Evolutionary conservation across 2,888 invertebrate genomes (phyloP), one percentile per base, ranked within the genome.

Genomic region (Tetropium fuscum): DNA sequence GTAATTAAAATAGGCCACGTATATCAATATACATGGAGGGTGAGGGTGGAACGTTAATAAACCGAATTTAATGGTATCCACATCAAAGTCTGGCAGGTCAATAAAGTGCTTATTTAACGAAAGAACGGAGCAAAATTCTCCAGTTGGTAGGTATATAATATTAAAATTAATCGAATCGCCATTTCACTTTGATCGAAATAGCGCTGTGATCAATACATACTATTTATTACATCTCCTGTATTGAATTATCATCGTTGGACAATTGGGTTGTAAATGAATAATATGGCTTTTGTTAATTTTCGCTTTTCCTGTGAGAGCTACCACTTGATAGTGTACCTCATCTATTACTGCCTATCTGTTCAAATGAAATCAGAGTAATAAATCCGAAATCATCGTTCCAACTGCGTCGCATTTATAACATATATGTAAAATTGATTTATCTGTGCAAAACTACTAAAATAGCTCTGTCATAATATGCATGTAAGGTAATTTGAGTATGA

Each of bases 21-120:
- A 34, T 34, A 34, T 34, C 11, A 13, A 34, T 34, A 13, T 34
- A 13, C 11, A 13, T 34, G 15, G 11, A 13, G 13, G 15, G 15
- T 34, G 44, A 43, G 44, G 36, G 44, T 54, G 45, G 54, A 44
- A 36, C 44, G 44, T 54, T 36, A 54, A 44, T 54, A 36, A 34
- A 36, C 54, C 15, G 11, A 32, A 22, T 44, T 54, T 11, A 13
- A 53, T 43, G 20, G 19, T 44, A 54, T 54, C 54, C 44, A 22
- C 44, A 54, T 44, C 44, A 54, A 19, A 15, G 16, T 34, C 41
- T 44, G 54, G 44, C 44, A 45, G 44, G 54, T 54, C 44, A 36
- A 54, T 54, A 44, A 54, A 54, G 34, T 54, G 44, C 19, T 36
- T 54, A 54, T 44, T 45, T 44, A 25, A 54, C 54, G 44, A 34